These are phyloP conservation scores for Gonatopus flavifemur DNA, from an alignment of 1,140 invertebrate genomes.

Conservation along the genomic window DNA sequence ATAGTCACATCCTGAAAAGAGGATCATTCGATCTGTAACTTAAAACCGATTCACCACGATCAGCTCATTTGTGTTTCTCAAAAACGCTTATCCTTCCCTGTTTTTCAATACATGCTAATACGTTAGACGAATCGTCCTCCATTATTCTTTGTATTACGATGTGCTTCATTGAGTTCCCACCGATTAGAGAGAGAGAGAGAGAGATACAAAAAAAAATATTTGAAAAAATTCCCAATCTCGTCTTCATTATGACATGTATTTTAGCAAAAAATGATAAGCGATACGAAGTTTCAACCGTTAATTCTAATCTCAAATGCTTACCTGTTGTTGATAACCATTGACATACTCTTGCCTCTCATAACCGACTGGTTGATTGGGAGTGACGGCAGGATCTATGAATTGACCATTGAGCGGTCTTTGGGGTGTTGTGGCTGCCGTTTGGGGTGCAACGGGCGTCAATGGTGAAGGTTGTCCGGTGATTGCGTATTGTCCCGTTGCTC, in stretches of 20 bases:
- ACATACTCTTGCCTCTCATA: slow-evolving; percentile 57
- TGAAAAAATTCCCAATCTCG: too few species aligned
- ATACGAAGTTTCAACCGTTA: too few species aligned
- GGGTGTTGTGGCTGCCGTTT: slow-evolving; percentile 43
- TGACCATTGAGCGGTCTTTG: slow-evolving; percentile 55
- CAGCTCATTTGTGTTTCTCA: not conserved
- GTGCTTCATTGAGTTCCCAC: too few species aligned
- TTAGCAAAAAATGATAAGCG: not conserved
- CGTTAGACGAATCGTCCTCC: too few species aligned
- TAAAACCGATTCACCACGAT: slow-evolving; percentile 26
- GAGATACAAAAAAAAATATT: too few species aligned
- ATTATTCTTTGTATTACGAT: too few species aligned
- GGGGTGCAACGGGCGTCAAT: slow-evolving; percentile 44
- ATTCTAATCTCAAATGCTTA: too few species aligned
- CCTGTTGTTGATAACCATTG: slow-evolving; percentile 57
- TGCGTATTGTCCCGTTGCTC: slow-evolving; percentile 53
- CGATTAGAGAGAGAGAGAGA: too few species aligned
- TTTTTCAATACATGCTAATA: not conserved
- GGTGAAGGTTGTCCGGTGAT: slow-evolving; percentile 55
- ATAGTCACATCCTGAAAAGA: slow-evolving; percentile 61
- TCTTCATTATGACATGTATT: not conserved
- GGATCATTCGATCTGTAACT: slow-evolving; percentile 47
- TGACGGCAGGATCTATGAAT: slow-evolving; percentile 54
- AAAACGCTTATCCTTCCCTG: not conserved
- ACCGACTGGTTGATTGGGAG: slow-evolving; percentile 45